These are phyloP conservation scores for Eolophus roseicapilla DNA, from an alignment of 2,113 vertebrate species.

Conservation along the genomic window DNA sequence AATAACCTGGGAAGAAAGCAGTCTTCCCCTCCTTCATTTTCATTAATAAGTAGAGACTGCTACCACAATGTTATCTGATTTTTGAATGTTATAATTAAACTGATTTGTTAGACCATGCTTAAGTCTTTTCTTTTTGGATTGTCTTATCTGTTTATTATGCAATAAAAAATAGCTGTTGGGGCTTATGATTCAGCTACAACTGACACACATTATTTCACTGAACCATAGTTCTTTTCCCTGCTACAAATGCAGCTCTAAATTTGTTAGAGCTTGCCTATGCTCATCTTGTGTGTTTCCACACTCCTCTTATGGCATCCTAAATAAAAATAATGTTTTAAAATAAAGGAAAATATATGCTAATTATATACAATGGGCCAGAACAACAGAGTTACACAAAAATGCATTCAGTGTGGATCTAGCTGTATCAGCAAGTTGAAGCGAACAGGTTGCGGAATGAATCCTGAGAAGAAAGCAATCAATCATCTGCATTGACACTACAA, in stretches of 20 bases:
- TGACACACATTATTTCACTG: not conserved
- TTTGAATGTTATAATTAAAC: not conserved
- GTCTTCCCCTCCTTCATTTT: not conserved
- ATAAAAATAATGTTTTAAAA: conserved; percentile 42
- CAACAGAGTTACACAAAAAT: not conserved
- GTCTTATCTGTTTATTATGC: conserved; percentile 24
- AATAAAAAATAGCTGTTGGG: not conserved
- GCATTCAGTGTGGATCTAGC: not conserved
- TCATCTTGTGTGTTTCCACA: not conserved
- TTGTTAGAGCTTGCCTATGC: not conserved
- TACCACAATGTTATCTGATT: not conserved
- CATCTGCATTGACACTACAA: not conserved
- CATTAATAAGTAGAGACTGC: not conserved
- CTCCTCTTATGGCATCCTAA: not conserved
- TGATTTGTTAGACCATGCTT: not conserved
- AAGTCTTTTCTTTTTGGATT: not conserved
- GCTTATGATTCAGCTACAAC: conserved; percentile 5
- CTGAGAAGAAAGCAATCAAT: not conserved
- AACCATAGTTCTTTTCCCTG: not conserved
- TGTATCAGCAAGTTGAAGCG: not conserved
- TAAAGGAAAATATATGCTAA: conserved; percentile 11
- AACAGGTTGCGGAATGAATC: not conserved
- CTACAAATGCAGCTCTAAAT: conserved; percentile 28
- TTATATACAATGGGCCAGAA: not conserved
- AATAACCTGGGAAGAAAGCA: not conserved